Evolutionary conservation across 2,797 vertebrate species (phyloP), one percentile per base, ranked within the genome.

Genomic region (Octomys mimax): DNA sequence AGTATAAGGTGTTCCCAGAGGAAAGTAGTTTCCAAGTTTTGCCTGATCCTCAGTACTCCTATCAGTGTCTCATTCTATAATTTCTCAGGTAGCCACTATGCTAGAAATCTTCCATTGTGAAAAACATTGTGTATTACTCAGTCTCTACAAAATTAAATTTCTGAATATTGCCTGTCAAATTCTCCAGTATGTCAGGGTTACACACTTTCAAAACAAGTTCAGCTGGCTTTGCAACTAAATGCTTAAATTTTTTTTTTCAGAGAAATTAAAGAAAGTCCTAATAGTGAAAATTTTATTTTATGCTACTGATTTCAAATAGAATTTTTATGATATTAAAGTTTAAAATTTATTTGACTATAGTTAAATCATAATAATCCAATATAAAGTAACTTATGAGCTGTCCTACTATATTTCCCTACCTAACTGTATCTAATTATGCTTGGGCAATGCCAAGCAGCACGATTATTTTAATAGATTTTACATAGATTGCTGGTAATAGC

Each of bases 401-500:
- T 49, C 86, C n/a, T 88, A 66, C 49, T 82, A 39, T 88, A 66
- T 54, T 82, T 81, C 21, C 61, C 14, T 57, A 7, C 3, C 73
- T 39, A 61, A 68, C 39, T 85, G 54, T 75, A 2, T 75, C 11
- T 85, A 64, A 83, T 75, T 75, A 57, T 68, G 59, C 11, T 36
- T 49, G 24, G n/a, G 49, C 66, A 42, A 89, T 83, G 16, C 82
- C 68, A 91, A 59, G 7, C 89, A 96, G 95, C 28, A 87, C 92
- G 68, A 52, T 28, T 22, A 71, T 93, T 97, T 97, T 90, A 90
- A 73, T 89, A 92, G 68, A 92, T 64, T 97, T 80, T 73, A 49
- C 49, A 49, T 49, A 49, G 49, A 49, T 49, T 49, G 83, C 91
- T 96, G 93, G 96, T 97, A 97, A 87, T 87, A 96, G 82, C 89